A percentile compares a stretch with the other conserved stretches of the same genome.
Conservation (phyloP, 2,888 invertebrate genomes). For the Aphidius colemani region DNA sequence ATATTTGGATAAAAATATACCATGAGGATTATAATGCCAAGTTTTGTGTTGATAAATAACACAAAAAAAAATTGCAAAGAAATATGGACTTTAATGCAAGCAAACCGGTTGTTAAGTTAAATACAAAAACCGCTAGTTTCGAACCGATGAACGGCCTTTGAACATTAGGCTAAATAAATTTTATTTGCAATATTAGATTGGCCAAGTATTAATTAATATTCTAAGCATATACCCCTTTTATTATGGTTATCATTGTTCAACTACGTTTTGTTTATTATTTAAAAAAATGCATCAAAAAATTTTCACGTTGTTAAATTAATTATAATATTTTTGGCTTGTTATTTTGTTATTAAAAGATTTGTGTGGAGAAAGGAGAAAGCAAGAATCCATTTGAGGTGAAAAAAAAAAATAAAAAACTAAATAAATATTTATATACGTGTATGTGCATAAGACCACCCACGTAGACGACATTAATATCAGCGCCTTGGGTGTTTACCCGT, state of each 20-base stretch:
- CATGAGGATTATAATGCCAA: slow-evolving; percentile 36
- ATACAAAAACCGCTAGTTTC: slow-evolving; percentile 48
- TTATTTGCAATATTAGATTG: too few relatives aligned
- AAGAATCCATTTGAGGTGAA: too few relatives aligned
- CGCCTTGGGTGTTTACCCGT: slow-evolving; percentile 49
- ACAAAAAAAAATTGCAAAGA: neutral
- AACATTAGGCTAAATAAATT: slow-evolving; percentile 25
- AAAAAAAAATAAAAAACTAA: neutral
- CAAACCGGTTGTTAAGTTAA: slow-evolving; percentile 44
- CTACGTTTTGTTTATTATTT: too few relatives aligned
- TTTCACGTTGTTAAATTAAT: neutral
- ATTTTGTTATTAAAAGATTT: neutral
- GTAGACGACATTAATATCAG: slow-evolving; percentile 49
- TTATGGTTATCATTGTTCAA: too few relatives aligned
- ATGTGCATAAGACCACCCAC: slow-evolving; percentile 34
- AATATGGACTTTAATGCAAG: slow-evolving; percentile 28
- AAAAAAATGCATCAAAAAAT: too few relatives aligned
- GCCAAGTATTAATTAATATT: too few relatives aligned
- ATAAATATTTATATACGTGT: neutral
- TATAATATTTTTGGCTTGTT: neutral
- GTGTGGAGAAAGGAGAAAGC: too few relatives aligned
- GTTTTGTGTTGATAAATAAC: slow-evolving; percentile 5
- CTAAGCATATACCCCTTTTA: too few relatives aligned
- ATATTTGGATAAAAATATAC: slow-evolving; percentile 30
- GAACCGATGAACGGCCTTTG: slow-evolving; percentile 37